Conservation (phyloP, 2,797 vertebrate genomes). For the Catostomus latipinnis region DNA sequence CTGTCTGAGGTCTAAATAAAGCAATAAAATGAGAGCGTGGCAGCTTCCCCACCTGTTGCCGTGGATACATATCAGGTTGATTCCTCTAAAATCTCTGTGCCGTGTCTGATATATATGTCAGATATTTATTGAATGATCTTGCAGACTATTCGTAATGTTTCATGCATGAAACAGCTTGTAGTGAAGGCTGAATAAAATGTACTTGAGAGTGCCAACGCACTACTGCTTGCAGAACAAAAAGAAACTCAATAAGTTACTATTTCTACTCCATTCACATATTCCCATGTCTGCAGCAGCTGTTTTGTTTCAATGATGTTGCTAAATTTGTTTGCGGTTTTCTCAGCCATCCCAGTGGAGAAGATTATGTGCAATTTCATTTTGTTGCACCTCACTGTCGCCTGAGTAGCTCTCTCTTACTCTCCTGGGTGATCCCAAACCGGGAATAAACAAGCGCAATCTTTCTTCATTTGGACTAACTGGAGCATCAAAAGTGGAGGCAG, state of each 20-base stretch:
- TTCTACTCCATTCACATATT: constrained; percentile 5
- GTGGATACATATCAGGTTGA: constrained; percentile 21
- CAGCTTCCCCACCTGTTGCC: constrained; percentile 13
- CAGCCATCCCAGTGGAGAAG: constrained; percentile 31
- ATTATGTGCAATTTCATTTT: constrained; percentile 54
- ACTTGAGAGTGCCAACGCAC: not conserved
- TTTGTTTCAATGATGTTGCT: constrained; percentile 39
- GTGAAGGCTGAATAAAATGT: constrained; percentile 16
- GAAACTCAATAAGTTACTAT: constrained; percentile 3
- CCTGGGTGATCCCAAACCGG: constrained; percentile 55
- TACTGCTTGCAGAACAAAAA: constrained; percentile 1
- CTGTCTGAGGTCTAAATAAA: constrained; percentile 40
- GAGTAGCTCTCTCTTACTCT: constrained; percentile 29
- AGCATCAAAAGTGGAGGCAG: constrained; percentile 64
- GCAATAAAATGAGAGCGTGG: constrained; percentile 15
- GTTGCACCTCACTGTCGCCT: constrained; percentile 43
- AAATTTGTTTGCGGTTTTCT: constrained; percentile 20
- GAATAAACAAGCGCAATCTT: constrained; percentile 65
- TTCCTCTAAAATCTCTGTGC: constrained; percentile 13
- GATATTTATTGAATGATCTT: constrained; percentile 20
- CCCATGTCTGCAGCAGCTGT: not conserved
- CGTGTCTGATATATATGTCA: not conserved
- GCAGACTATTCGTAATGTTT: constrained; percentile 23
- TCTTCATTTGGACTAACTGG: constrained; percentile 57
- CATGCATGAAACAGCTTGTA: constrained; percentile 34